Percentiles rank a stretch among this genome's conserved stretches.
Evolutionary conservation across 2,797 vertebrate species (phyloP).

Genomic region (Enteromius anoplus): DNA sequence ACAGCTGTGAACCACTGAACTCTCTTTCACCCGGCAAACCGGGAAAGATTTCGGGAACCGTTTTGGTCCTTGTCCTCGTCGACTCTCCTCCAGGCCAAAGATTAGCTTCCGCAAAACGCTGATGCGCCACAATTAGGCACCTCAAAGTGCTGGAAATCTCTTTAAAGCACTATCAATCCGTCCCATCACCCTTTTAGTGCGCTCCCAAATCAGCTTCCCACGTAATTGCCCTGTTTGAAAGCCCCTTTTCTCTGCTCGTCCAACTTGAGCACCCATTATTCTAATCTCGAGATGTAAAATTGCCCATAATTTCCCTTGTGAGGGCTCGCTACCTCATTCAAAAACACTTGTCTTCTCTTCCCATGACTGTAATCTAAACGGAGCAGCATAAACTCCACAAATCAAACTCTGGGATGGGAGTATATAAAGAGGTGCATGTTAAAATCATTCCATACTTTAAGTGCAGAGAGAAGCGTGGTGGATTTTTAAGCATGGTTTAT

Average conservation of each 20-base stretch:
- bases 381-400: constrained; percentile 72
- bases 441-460: constrained; percentile 65
- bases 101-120: constrained; percentile 53
- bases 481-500: constrained; percentile 15
- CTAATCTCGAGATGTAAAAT: constrained; percentile 85
- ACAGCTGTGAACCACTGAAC: constrained; percentile 80
- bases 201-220: constrained; percentile 71
- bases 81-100: constrained; percentile 61
- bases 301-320: constrained; percentile 82
- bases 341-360: constrained; percentile 73
- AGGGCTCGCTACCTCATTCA: constrained; percentile 77
- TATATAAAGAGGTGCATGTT: constrained; percentile 67
- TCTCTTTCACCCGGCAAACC: constrained; percentile 67
- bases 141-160: constrained; percentile 60
- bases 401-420: constrained; percentile 63
- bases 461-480: constrained; percentile 35
- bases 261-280: constrained; percentile 80
- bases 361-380: constrained; percentile 69
- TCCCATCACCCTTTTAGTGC: constrained; percentile 69
- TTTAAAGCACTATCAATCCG: constrained; percentile 67
- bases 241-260: constrained; percentile 76
- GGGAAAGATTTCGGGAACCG: constrained; percentile 38
- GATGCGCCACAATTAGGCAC: constrained; percentile 75
- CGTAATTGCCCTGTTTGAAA: constrained; percentile 80
- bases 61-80: constrained; percentile 22